Conservation (phyloP, 2,888 invertebrate genomes). For the Choreutis nemorana region DNA sequence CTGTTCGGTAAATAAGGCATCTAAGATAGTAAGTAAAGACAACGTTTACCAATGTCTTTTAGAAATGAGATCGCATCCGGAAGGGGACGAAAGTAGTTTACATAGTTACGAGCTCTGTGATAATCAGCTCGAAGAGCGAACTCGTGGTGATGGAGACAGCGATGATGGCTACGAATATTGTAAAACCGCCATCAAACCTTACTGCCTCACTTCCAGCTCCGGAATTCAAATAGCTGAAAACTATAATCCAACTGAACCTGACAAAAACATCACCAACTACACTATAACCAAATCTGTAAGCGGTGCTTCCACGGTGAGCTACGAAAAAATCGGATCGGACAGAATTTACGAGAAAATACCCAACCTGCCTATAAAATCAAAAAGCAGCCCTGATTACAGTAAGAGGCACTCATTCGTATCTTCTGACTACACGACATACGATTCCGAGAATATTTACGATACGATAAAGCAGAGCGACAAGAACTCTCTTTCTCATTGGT, state of each 20-base stretch:
- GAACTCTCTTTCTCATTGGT: constrained; percentile 61
- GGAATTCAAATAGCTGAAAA: constrained; percentile 63
- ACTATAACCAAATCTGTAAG: constrained; percentile 52
- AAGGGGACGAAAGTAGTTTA: constrained; percentile 55
- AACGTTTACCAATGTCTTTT: constrained; percentile 55
- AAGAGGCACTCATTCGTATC: constrained; percentile 44
- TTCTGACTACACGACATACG: constrained; percentile 46
- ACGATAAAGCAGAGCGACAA: constrained; percentile 66
- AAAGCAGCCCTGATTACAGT: constrained; percentile 42
- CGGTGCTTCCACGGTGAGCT: constrained; percentile 49
- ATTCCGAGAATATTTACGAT: constrained; percentile 69
- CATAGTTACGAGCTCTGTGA: constrained; percentile 64
- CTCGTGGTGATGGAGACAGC: constrained; percentile 52
- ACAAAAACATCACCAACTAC: constrained; percentile 38
- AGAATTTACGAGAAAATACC: constrained; percentile 59
- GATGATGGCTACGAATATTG: constrained; percentile 62
- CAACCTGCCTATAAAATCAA: constrained; percentile 31
- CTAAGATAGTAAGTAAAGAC: constrained; percentile 20
- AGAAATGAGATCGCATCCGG: constrained; percentile 56
- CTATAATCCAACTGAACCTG: constrained; percentile 36
- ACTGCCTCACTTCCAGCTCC: constrained; percentile 45
- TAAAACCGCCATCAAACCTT: constrained; percentile 51
- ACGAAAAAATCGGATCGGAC: constrained; percentile 57
- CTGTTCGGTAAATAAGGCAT: constrained; percentile 9
- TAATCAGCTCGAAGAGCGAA: constrained; percentile 45